These are phyloP conservation scores for Aurelia coerulea DNA, from an alignment of 30 jellyfish, hydroid and myxozoan species.

Conservation along the genomic window DNA sequence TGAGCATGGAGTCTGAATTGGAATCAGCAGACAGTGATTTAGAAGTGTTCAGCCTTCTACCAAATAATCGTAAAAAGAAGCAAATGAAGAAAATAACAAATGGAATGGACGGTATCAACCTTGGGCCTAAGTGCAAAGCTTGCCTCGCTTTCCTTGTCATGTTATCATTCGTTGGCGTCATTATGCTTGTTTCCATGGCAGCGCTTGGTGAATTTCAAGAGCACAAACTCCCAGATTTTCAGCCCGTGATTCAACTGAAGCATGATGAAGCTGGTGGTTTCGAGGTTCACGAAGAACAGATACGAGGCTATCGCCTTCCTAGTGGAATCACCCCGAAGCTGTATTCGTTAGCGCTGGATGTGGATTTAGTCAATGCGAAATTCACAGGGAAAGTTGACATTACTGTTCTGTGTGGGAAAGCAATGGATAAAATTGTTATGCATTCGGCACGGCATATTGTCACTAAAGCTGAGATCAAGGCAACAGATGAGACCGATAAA, in stretches of 20 bases:
- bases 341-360: constrained; percentile 43
- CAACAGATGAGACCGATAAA: not conserved
- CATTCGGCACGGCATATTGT: constrained; percentile 49
- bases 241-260: constrained; percentile 26
- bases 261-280: not conserved
- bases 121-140: constrained; percentile 28
- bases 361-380: constrained; percentile 15
- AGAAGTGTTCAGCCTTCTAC: constrained; percentile 34
- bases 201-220: constrained; percentile 16
- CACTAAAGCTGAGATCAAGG: constrained; percentile 1
- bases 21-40: constrained; percentile 19
- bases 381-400: constrained; percentile 57
- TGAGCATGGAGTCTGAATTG: not conserved
- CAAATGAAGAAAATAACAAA: not conserved
- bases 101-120: not conserved
- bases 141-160: constrained; percentile 32
- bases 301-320: constrained; percentile 65
- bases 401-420: constrained; percentile 10
- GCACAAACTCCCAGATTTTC: not conserved
- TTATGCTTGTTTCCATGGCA: constrained; percentile 42
- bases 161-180: constrained; percentile 24
- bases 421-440: constrained; percentile 40
- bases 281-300: not conserved
- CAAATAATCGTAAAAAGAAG: constrained; percentile 7
- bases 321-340: constrained; percentile 50